A percentile compares a stretch with the other conserved stretches of the same genome.
phyloP scores from a whole-genome alignment of 2,113 vertebrate genomes.

The Caracal caracal region DNA sequence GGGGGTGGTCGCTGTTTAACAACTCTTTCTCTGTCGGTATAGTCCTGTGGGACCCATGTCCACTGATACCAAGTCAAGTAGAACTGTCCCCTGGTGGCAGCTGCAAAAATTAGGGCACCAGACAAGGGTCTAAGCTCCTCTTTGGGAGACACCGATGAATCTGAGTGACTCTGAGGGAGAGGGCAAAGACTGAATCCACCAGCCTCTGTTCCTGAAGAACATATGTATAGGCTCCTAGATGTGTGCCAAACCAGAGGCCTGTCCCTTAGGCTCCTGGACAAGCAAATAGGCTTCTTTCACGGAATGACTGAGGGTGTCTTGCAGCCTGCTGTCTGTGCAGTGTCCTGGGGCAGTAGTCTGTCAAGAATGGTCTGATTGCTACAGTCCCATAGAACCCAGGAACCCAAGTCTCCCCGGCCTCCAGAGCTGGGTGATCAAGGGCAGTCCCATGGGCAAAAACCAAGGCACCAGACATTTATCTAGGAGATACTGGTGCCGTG shows the following conservation, averaged over 20 bases:
- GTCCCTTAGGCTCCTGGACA: neutral
- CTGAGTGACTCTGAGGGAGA: neutral
- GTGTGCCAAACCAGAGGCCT: neutral
- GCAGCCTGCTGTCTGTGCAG: neutral
- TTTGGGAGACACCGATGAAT: neutral
- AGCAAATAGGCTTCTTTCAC: neutral
- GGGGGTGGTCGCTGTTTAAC: neutral
- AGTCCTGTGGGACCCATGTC: neutral
- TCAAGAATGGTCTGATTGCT: neutral
- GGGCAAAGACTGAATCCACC: neutral
- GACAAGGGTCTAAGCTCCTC: neutral
- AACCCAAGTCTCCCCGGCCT: neutral
- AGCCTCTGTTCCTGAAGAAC: neutral
- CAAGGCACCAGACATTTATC: no score
- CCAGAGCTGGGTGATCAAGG: neutral
- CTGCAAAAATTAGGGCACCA: neutral
- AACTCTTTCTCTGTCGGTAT: neutral
- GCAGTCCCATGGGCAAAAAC: neutral
- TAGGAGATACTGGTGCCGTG: no score
- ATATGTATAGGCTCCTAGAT: neutral
- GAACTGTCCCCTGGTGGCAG: neutral
- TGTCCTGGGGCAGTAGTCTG: neutral
- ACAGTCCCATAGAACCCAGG: neutral
- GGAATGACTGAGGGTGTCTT: neutral
- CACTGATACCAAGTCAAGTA: neutral